phyloP scores from a whole-genome alignment of 2,888 invertebrate genomes.

The Mechanitis mazaeus region DNA sequence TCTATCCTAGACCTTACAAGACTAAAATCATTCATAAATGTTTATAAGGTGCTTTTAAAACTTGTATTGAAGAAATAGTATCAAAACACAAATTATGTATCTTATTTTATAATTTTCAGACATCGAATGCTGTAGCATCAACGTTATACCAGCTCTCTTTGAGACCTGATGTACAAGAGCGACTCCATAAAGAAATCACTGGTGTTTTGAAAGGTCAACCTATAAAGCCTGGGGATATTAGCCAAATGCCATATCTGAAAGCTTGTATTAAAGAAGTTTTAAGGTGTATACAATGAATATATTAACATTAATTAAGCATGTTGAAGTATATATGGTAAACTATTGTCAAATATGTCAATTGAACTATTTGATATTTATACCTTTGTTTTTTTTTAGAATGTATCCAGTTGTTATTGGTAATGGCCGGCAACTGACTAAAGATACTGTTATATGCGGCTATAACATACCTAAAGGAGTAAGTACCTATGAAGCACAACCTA shows the following conservation, averaged over 20 bases:
- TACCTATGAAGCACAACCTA: slow-evolving; percentile 24
- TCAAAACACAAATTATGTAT: neutral
- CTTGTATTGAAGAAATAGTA: too few relatives aligned
- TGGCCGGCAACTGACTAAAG: slow-evolving; percentile 81
- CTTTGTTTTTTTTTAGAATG: slow-evolving; percentile 70
- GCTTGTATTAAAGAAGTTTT: slow-evolving; percentile 86
- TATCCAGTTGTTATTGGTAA: slow-evolving; percentile 87
- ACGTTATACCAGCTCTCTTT: slow-evolving; percentile 83
- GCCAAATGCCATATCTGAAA: slow-evolving; percentile 81
- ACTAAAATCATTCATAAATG: too few relatives aligned
- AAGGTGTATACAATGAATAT: slow-evolving; percentile 61
- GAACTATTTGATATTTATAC: too few relatives aligned
- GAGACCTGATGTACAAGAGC: slow-evolving; percentile 80
- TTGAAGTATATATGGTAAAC: too few relatives aligned
- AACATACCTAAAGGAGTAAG: slow-evolving; percentile 86
- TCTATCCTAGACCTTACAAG: too few relatives aligned
- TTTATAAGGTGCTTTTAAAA: too few relatives aligned
- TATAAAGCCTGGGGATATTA: slow-evolving; percentile 75
- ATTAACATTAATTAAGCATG: neutral
- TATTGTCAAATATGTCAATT: too few relatives aligned
- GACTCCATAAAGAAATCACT: slow-evolving; percentile 76
- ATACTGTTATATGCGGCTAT: slow-evolving; percentile 83
- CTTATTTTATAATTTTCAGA: slow-evolving; percentile 63
- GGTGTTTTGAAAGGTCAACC: slow-evolving; percentile 60
- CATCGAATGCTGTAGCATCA: slow-evolving; percentile 85